Conservation (phyloP, 64 coral and sea anemone genomes). For the Pocillopora verrucosa region DNA sequence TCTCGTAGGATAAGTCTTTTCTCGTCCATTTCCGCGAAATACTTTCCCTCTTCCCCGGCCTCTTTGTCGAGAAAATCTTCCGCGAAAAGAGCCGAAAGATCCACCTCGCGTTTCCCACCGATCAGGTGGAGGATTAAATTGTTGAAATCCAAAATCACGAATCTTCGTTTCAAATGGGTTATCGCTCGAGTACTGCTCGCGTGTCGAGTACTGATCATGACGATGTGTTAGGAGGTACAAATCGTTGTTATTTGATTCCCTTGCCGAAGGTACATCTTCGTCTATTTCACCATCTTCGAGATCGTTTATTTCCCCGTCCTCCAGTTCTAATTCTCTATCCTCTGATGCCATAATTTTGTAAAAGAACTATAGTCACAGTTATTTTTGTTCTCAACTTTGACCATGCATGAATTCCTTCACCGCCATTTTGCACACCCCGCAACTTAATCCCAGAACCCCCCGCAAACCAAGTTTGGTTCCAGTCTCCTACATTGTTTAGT, state of each 20-base stretch:
- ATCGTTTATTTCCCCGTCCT: slow-evolving; percentile 38
- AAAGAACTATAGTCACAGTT: not conserved
- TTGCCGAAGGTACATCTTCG: not conserved
- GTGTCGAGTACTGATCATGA: not conserved
- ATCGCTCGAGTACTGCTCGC: not conserved
- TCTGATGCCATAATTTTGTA: not conserved
- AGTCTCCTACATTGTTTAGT: not conserved
- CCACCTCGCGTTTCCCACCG: not conserved
- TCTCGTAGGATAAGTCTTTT: not conserved
- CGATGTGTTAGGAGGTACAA: slow-evolving; percentile 15
- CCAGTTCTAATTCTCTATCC: slow-evolving; percentile 1
- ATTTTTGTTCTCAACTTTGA: not conserved
- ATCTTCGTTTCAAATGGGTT: not conserved
- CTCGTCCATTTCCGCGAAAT: slow-evolving; percentile 18
- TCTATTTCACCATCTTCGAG: slow-evolving; percentile 43
- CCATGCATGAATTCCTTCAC: not conserved
- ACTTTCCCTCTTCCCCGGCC: not conserved
- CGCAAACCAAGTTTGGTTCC: not conserved
- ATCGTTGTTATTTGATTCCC: slow-evolving; percentile 16
- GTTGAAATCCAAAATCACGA: slow-evolving; percentile 10
- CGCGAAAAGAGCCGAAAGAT: not conserved
- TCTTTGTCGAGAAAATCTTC: slow-evolving; percentile 3
- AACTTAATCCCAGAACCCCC: not conserved
- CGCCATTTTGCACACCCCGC: slow-evolving; percentile 30
- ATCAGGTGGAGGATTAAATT: not conserved